phyloP scores from a whole-genome alignment of 2,888 invertebrate genomes.

The Glaucopsyche alexis region DNA sequence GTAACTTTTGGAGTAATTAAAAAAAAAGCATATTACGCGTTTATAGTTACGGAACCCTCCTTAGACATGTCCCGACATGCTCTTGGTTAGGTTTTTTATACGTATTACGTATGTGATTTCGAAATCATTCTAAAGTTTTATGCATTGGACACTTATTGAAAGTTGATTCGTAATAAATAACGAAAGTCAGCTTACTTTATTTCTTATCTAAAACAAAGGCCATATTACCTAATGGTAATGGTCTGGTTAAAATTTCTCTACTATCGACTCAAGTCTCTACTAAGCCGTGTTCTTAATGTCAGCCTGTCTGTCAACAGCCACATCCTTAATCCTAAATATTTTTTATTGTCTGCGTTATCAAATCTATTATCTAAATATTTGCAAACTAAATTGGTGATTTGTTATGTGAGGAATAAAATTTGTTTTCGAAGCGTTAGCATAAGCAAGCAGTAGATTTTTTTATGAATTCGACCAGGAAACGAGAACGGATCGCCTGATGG shows the following conservation, averaged over 20 bases:
- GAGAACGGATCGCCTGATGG: too few relatives aligned
- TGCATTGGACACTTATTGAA: not conserved
- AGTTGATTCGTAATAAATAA: slow-evolving; percentile 13
- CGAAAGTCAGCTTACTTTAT: slow-evolving; percentile 14
- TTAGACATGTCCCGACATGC: too few relatives aligned
- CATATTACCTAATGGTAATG: slow-evolving; percentile 15
- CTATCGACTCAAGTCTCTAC: not conserved
- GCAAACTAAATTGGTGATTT: not conserved
- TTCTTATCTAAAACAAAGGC: slow-evolving; percentile 17
- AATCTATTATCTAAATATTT: not conserved
- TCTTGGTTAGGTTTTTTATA: too few relatives aligned
- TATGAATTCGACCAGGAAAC: too few relatives aligned
- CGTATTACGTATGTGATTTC: slow-evolving; percentile 5
- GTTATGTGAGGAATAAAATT: not conserved
- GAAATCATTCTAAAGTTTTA: not conserved
- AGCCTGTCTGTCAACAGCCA: slow-evolving; percentile 5
- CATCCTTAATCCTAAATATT: not conserved
- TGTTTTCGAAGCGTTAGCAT: not conserved
- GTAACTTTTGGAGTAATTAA: too few relatives aligned
- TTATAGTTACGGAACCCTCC: too few relatives aligned
- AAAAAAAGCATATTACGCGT: too few relatives aligned
- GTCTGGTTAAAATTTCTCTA: slow-evolving; percentile 16
- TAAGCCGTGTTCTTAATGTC: slow-evolving; percentile 13
- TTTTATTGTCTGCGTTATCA: not conserved
- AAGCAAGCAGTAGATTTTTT: too few relatives aligned